Evolutionary conservation across 2,797 vertebrate genomes (phyloP).

Genomic region (Numenius phaeopus): DNA sequence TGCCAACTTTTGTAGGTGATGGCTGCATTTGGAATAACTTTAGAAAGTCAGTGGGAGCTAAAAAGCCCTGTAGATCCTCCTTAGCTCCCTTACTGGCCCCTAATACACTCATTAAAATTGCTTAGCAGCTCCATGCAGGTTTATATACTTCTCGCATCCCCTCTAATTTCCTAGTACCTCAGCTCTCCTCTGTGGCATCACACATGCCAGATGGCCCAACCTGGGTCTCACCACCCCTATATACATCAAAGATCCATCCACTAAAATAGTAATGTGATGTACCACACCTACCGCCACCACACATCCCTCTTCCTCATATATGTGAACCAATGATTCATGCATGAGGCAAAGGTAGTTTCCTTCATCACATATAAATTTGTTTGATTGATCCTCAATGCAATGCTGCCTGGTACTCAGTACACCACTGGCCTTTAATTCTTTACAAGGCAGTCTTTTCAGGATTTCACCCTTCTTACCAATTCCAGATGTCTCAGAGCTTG

Average conservation of each 20-base stretch:
- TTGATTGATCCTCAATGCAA: not conserved
- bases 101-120: not conserved
- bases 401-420: not conserved
- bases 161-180: not conserved
- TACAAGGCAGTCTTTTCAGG: not conserved
- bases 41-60: not conserved
- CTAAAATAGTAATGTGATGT: rapidly evolving
- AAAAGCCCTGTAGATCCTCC: not conserved
- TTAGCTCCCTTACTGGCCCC: not conserved
- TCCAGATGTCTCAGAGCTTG: not conserved
- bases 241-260: not conserved
- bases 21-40: not conserved
- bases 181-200: not conserved
- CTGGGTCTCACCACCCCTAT: not conserved
- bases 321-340: not conserved
- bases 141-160: not conserved
- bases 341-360: not conserved
- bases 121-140: not conserved
- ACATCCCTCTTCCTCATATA: not conserved
- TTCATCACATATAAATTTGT: not conserved
- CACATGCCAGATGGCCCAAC: not conserved
- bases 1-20: not conserved
- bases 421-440: not conserved
- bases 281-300: not conserved
- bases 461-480: not conserved